These are phyloP conservation scores for Lontra canadensis DNA, from an alignment of 2,113 vertebrate species.

Conservation along the genomic window DNA sequence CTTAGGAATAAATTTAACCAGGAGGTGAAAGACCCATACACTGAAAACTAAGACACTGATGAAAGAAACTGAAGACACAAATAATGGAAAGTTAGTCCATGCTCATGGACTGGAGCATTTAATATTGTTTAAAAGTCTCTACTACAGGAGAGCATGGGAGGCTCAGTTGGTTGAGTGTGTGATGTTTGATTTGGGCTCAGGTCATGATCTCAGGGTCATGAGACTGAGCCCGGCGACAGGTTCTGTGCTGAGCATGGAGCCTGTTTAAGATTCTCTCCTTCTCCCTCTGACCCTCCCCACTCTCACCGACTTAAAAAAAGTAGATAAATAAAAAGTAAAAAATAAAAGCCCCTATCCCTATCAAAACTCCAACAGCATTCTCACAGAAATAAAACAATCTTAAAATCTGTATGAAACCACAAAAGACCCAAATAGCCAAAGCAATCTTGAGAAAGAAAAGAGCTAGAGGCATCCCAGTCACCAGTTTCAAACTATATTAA, in stretches of 20 bases:
- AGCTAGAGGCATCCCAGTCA: neutral
- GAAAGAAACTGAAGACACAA: neutral
- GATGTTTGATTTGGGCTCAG: neutral
- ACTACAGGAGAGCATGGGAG: neutral
- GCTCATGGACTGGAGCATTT: neutral
- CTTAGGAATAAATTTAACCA: neutral
- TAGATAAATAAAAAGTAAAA: neutral
- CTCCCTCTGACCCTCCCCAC: neutral
- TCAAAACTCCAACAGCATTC: neutral
- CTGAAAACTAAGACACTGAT: slow-evolving; percentile 9
- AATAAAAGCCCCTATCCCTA: neutral
- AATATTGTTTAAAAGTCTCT: neutral
- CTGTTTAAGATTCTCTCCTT: neutral
- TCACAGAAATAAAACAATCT: neutral
- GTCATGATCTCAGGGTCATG: neutral
- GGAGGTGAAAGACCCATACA: neutral
- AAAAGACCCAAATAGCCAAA: neutral
- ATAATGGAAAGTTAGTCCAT: neutral
- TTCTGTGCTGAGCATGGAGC: neutral
- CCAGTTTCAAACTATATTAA: neutral
- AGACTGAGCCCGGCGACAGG: neutral
- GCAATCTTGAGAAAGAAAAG: neutral
- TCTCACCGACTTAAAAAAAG: neutral
- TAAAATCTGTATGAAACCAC: neutral
- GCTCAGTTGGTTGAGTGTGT: neutral